Percentiles rank a stretch among this genome's conserved stretches.
Conservation (phyloP, 2,113 vertebrate genomes). For the Echinops telfairi region DNA sequence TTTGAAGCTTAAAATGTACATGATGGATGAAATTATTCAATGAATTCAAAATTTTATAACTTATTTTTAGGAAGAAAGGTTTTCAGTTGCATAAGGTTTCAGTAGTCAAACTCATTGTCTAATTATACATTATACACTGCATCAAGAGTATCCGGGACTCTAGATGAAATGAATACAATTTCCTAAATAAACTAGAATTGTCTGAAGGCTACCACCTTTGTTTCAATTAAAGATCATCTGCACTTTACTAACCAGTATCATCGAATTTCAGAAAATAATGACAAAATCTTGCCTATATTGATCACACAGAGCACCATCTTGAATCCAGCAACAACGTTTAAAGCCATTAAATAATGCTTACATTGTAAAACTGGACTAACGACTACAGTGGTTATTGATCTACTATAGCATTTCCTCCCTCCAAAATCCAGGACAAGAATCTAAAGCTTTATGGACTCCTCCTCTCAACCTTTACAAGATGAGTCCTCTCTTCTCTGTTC, state of each 20-base stretch:
- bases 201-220: background rate
- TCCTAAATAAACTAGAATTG: background rate
- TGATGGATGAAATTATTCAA: background rate
- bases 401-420: background rate
- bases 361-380: conserved; percentile 17
- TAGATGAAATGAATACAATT: conserved; percentile 18
- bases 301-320: background rate
- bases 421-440: background rate
- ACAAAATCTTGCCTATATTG: background rate
- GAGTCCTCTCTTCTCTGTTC: background rate
- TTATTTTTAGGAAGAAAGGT: background rate
- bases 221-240: background rate
- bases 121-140: background rate
- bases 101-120: background rate
- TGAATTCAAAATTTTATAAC: background rate
- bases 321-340: background rate
- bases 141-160: background rate
- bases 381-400: background rate
- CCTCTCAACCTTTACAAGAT: background rate
- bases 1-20: background rate
- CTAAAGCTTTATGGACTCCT: conserved; percentile 15
- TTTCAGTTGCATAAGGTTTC: background rate
- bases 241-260: background rate
- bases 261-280: background rate
- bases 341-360: background rate